Conservation (phyloP, 2,888 invertebrate species). For the Mimumesa dahlbomi region DNA sequence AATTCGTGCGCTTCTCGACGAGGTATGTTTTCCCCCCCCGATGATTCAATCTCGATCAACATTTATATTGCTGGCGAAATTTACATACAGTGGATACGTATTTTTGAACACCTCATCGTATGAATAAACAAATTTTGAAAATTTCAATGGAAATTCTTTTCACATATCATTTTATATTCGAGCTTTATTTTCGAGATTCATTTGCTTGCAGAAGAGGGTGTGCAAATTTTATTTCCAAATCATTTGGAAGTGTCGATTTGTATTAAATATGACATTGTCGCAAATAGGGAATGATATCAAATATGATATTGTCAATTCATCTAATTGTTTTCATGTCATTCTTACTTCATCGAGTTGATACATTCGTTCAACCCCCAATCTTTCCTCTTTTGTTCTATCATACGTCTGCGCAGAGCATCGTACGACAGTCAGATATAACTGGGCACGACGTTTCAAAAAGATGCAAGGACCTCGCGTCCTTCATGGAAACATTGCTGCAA, state of each 20-base stretch:
- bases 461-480: slow-evolving; percentile 87
- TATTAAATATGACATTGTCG: too few species aligned
- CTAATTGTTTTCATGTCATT: slow-evolving; percentile 20
- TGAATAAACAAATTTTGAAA: too few species aligned
- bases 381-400: slow-evolving; percentile 60
- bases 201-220: too few species aligned
- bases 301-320: too few species aligned
- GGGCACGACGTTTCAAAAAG: slow-evolving; percentile 86
- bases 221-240: too few species aligned
- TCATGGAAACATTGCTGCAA: slow-evolving; percentile 89
- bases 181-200: too few species aligned
- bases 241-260: not conserved
- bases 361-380: slow-evolving; percentile 25
- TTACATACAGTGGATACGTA: not conserved
- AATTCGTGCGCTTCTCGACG: slow-evolving; percentile 86
- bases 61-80: not conserved
- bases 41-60: slow-evolving; percentile 9
- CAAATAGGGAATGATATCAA: too few species aligned
- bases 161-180: too few species aligned
- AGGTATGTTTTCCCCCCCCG: slow-evolving; percentile 80
- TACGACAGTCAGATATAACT: slow-evolving; percentile 70
- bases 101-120: too few species aligned
- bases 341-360: slow-evolving; percentile 5
- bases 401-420: slow-evolving; percentile 65
- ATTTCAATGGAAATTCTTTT: too few species aligned